Percentiles rank a stretch among this genome's conserved stretches.
phyloP scores from a whole-genome alignment of 2,888 invertebrate genomes.

The Dryocosmus kuriphilus region DNA sequence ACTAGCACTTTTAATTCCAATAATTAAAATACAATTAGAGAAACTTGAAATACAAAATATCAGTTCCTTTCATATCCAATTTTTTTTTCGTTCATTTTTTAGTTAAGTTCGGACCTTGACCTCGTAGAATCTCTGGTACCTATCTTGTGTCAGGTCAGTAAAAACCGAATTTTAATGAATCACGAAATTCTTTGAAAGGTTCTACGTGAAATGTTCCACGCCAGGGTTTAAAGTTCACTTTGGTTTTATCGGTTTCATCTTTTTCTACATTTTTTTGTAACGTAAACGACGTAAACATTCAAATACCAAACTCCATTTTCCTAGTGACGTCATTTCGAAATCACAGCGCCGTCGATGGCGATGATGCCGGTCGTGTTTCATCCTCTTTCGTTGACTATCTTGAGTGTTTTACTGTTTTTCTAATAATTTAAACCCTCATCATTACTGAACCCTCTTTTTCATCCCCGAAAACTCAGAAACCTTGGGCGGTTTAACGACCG shows the following conservation, averaged over 20 bases:
- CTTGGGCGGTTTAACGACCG: background rate
- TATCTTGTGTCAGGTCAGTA: background rate
- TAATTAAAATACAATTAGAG: background rate
- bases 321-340: background rate
- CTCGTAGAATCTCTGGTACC: background rate
- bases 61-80: background rate
- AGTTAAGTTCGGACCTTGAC: background rate
- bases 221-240: background rate
- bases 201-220: background rate
- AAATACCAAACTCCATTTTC: background rate
- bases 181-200: background rate
- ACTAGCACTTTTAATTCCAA: background rate
- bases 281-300: constrained; percentile 6
- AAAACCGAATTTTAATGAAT: background rate
- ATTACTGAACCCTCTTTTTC: background rate
- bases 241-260: background rate
- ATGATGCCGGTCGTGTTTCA: constrained; percentile 2
- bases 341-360: background rate
- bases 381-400: background rate
- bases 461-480: background rate
- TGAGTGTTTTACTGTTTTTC: background rate
- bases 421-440: background rate
- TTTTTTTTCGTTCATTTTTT: background rate
- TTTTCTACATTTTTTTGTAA: no score
- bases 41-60: background rate